These are phyloP conservation scores for Mus spretus DNA, from an alignment of 2,797 vertebrate genomes.

Conservation along the genomic window DNA sequence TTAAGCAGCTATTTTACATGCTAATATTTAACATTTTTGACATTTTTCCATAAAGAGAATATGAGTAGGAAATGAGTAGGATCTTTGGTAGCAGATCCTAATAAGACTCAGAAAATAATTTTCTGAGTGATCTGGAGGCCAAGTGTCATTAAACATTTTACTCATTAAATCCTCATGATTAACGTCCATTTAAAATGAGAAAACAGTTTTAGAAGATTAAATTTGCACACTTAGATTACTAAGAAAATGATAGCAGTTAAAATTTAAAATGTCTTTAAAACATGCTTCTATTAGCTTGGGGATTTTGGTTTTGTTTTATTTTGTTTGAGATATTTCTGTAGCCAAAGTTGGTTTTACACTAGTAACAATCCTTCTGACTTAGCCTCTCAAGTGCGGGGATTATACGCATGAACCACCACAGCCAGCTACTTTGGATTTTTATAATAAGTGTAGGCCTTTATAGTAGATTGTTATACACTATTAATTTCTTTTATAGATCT, in stretches of 20 bases:
- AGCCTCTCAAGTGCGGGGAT: not conserved
- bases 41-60: constrained; percentile 20
- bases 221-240: not conserved
- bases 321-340: not conserved
- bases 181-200: not conserved
- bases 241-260: constrained; percentile 13
- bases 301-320: not conserved
- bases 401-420: not conserved
- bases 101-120: not conserved
- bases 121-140: not conserved
- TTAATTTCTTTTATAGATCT: not conserved
- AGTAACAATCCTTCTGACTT: not conserved
- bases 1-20: constrained; percentile 8
- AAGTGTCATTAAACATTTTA: not conserved
- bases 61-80: not conserved
- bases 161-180: not conserved
- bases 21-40: not conserved
- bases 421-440: not conserved
- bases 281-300: not conserved
- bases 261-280: constrained; percentile 45
- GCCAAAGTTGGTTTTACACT: not conserved
- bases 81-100: constrained; percentile 43
- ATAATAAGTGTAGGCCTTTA: not conserved
- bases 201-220: constrained; percentile 1
- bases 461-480: not conserved